Evolutionary conservation across 2,797 vertebrate species (phyloP).

Genomic region (Neopelma chrysocephalum): DNA sequence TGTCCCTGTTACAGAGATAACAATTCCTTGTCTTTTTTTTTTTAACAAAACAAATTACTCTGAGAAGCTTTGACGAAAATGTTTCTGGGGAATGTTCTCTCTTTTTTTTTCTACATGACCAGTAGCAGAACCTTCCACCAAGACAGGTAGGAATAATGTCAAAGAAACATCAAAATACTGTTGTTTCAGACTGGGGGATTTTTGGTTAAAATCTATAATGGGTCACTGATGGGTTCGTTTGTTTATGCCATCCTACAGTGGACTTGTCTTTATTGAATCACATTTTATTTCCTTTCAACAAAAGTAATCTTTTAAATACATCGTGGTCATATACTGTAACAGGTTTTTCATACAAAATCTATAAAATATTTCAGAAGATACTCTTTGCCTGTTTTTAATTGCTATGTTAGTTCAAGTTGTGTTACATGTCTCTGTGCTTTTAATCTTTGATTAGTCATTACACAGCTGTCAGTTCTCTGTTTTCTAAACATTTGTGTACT

Average conservation of each 20-base stretch:
- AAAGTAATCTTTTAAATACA: not conserved
- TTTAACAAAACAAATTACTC: not conserved
- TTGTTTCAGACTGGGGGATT: not conserved
- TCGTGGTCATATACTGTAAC: slow-evolving; percentile 30
- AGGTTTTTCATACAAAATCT: not conserved
- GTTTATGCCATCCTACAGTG: slow-evolving; percentile 18
- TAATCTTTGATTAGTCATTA: not conserved
- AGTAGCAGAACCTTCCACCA: not conserved
- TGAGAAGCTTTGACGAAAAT: not conserved
- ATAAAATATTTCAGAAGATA: not conserved
- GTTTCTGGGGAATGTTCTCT: not conserved
- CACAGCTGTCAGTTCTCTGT: not conserved
- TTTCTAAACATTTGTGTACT: not conserved
- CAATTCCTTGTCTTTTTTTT: not conserved
- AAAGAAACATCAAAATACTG: not conserved
- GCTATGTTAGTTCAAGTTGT: not conserved
- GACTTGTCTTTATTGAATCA: slow-evolving; percentile 32
- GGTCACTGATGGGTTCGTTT: not conserved
- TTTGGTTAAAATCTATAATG: not conserved
- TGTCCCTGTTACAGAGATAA: not conserved
- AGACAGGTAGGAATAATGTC: not conserved
- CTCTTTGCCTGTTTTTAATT: not conserved
- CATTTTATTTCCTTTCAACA: slow-evolving; percentile 18
- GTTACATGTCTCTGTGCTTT: not conserved
- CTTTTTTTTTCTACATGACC: not conserved